These are phyloP conservation scores for Halyomorpha halys DNA, from an alignment of 1,140 invertebrate species.

Conservation along the genomic window DNA sequence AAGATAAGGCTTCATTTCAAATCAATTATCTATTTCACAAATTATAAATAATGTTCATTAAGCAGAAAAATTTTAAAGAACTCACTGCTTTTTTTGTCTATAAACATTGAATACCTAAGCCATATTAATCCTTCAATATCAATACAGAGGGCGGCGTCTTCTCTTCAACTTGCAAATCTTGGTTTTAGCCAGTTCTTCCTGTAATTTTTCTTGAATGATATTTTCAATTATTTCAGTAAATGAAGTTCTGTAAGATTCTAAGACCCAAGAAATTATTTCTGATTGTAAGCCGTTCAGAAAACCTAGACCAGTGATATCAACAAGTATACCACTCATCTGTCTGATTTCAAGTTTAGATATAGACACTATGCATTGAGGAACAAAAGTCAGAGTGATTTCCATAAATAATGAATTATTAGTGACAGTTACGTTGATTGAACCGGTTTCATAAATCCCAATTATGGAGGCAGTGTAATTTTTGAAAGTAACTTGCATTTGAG, in stretches of 20 bases:
- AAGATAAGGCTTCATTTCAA: no score
- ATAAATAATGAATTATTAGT: not conserved
- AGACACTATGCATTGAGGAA: conserved; percentile 9
- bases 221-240: conserved; percentile 7
- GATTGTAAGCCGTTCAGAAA: not conserved
- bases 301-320: conserved; percentile 12
- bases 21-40: no score
- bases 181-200: conserved; percentile 5
- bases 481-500: conserved; percentile 9
- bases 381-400: not conserved
- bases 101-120: no score
- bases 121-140: no score
- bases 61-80: no score
- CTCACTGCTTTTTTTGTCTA: no score
- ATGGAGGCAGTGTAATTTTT: conserved; percentile 4
- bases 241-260: not conserved
- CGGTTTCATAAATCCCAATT: conserved; percentile 2
- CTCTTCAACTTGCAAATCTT: conserved; percentile 9
- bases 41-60: no score
- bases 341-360: not conserved
- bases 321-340: conserved; percentile 2
- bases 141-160: not conserved
- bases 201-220: conserved; percentile 1
- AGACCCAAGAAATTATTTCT: conserved; percentile 6
- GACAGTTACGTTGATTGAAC: not conserved